Conservation (phyloP, 2,113 vertebrate species). For the Lepisosteus oculatus region DNA sequence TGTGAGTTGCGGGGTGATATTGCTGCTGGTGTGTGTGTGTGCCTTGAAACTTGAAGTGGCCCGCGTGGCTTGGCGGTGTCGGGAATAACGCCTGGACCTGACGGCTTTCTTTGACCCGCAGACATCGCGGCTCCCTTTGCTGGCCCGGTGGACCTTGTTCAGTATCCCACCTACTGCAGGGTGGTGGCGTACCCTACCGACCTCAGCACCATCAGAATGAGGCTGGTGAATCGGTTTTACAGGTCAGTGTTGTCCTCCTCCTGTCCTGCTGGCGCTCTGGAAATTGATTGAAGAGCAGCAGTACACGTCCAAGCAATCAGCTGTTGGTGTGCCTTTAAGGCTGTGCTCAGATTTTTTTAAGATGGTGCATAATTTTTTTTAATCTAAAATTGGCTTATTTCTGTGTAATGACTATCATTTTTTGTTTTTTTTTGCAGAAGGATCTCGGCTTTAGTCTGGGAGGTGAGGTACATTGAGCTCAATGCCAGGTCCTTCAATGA, state of each 20-base stretch:
- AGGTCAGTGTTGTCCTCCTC: constrained; percentile 64
- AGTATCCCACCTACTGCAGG: constrained; percentile 90
- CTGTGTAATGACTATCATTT: not conserved
- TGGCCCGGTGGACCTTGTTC: constrained; percentile 84
- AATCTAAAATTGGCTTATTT: too few species aligned
- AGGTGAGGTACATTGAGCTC: constrained; percentile 86
- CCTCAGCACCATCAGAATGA: constrained; percentile 83
- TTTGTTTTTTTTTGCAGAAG: constrained; percentile 65
- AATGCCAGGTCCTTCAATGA: constrained; percentile 95
- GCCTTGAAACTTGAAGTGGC: too few species aligned
- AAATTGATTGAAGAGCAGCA: too few species aligned
- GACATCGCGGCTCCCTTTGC: constrained; percentile 88
- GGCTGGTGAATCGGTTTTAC: constrained; percentile 88
- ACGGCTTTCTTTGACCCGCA: constrained; percentile 43
- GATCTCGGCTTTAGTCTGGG: constrained; percentile 90
- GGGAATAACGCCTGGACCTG: too few species aligned
- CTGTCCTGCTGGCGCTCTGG: too few species aligned
- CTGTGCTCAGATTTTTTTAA: not conserved
- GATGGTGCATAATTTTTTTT: too few species aligned
- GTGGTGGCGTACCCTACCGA: constrained; percentile 93
- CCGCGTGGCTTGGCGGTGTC: too few species aligned
- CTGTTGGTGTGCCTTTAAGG: not conserved
- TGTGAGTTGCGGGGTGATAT: too few species aligned
- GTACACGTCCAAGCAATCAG: too few species aligned
- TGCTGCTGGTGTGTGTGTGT: too few species aligned